Evolutionary conservation across 2,888 invertebrate species (phyloP), one percentile per base, ranked within the genome.

Genomic region (Leucophora obtusa): DNA sequence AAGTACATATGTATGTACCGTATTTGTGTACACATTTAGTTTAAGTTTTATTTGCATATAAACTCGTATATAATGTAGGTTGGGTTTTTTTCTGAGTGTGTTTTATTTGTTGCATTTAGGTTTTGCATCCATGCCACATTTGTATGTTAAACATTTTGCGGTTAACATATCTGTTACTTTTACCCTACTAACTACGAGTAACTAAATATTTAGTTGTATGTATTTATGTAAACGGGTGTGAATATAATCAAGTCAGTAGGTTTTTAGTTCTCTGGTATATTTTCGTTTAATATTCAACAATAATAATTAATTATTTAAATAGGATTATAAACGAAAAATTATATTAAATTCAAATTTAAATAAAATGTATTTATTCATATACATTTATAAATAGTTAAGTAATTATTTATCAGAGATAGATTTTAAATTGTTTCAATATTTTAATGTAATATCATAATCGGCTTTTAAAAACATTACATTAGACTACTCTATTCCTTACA

Each of bases 121-220:
- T 54, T 18, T 50, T 28, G 3, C 8, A 24, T 43, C 15, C 50
- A 47, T 58, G 50, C 68, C 68, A 69, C 58, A 69, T 58, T 69
- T 58, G 58, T 33, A 69, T 69, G 68, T 50, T 28, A 58, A 69
- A 58, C 68, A 58, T 47, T 58, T 58, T 69, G 68, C 50, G 68
- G 68, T 68, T 69, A 56, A 69, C 68, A 69, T 58, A 69, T 69
- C 58, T 69, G 50, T 38, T 58, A 50, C 58, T 69, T 28, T 17
- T 56, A 17, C 24, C 38, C 28, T 33, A 68, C 14, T 47, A 21
- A 15, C 51, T 17, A n/a, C n/a, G n/a, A n/a, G n/a, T n/a, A 50
- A 33, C 14, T 58, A 58, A 15, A 10, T 15, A 33, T 17, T 3
- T 28, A 28, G 28, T 28, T 38, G 18, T 18, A 24, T 21, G 24